Evolutionary conservation across 2,797 vertebrate genomes (phyloP).

Genomic region (Spinus olivaceus): DNA sequence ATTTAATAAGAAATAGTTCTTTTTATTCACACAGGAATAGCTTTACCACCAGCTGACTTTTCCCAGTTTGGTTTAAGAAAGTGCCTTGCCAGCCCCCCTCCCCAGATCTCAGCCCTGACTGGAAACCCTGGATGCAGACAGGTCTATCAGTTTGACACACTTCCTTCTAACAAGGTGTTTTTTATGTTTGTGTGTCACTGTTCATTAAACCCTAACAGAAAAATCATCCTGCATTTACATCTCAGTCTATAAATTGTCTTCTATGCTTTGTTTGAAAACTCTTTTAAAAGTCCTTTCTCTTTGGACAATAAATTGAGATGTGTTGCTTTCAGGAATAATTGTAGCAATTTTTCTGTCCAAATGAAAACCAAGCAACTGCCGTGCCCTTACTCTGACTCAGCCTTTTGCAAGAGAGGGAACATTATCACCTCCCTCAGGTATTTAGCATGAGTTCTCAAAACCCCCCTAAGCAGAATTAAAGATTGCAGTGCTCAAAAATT

Average conservation of each 20-base stretch:
- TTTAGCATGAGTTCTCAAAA: background rate
- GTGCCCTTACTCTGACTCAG: background rate
- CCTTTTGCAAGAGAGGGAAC: background rate
- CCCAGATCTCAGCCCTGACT: background rate
- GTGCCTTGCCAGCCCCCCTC: background rate
- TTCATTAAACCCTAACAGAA: background rate
- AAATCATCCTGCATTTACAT: background rate
- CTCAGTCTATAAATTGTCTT: background rate
- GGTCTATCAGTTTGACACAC: background rate
- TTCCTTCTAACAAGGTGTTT: background rate
- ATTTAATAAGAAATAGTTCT: background rate
- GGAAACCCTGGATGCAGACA: background rate
- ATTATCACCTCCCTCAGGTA: background rate
- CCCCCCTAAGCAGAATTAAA: background rate
- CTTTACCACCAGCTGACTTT: background rate
- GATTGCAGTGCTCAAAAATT: background rate
- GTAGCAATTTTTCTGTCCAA: background rate
- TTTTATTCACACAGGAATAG: background rate
- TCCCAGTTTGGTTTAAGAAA: background rate
- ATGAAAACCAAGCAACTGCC: background rate
- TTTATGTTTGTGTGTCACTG: background rate
- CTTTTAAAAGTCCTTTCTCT: background rate
- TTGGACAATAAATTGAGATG: background rate
- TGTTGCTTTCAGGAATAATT: background rate
- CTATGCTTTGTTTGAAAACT: background rate